Percentiles rank a stretch among this genome's conserved stretches.
Conservation (phyloP, 2,797 vertebrate species). For the Austrolebias charrua region DNA sequence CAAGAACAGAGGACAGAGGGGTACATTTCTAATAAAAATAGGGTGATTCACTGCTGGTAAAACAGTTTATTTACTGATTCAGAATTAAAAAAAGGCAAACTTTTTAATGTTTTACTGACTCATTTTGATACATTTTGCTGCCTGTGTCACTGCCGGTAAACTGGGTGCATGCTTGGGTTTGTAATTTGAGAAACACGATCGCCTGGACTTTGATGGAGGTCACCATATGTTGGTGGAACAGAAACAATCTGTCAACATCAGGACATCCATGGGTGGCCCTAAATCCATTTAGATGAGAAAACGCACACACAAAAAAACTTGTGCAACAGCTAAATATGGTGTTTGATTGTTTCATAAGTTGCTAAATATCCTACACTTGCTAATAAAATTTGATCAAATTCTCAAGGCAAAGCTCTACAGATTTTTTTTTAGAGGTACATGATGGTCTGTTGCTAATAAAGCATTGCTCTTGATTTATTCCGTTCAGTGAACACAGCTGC, state of each 20-base stretch:
- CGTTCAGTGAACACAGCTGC: slow-evolving; percentile 8
- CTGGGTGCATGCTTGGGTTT: slow-evolving; percentile 27
- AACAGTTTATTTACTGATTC: slow-evolving; percentile 16
- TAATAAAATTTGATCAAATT: neutral
- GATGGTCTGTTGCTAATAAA: slow-evolving; percentile 7
- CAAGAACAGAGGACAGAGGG: neutral
- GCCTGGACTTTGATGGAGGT: slow-evolving; percentile 51
- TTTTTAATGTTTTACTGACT: slow-evolving; percentile 10
- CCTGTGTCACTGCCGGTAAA: slow-evolving; percentile 16
- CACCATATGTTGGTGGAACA: slow-evolving; percentile 72
- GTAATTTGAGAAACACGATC: slow-evolving; percentile 52
- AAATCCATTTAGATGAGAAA: slow-evolving; percentile 61
- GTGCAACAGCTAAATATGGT: slow-evolving; percentile 32
- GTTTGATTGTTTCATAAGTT: slow-evolving; percentile 14
- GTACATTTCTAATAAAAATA: slow-evolving; percentile 26
- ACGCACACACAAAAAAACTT: slow-evolving; percentile 23
- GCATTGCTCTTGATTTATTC: slow-evolving; percentile 19
- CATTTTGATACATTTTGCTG: slow-evolving; percentile 11
- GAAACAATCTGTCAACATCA: slow-evolving; percentile 63
- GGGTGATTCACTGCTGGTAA: slow-evolving; percentile 10
- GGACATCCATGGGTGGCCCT: slow-evolving; percentile 59
- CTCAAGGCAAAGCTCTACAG: slow-evolving; percentile 4
- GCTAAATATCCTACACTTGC: slow-evolving; percentile 1
- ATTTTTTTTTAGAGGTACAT: slow-evolving; percentile 1
- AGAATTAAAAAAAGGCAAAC: neutral